These are phyloP conservation scores for Drosophila fuyamai DNA, from an alignment of 1,140 invertebrate species.

Conservation along the genomic window DNA sequence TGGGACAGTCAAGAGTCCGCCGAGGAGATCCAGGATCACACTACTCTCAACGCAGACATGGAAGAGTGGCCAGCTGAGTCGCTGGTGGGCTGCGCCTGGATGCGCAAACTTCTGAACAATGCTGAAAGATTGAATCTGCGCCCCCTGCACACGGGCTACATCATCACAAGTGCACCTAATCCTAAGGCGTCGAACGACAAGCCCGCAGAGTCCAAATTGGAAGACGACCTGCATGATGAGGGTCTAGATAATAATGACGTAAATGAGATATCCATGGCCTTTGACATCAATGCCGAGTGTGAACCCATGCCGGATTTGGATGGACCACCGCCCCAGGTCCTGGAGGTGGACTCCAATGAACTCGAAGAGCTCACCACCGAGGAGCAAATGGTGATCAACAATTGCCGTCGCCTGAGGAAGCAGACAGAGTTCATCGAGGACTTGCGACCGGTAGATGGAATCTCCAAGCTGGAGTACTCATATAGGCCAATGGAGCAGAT, in stretches of 20 bases:
- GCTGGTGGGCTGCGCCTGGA: constrained; percentile 45
- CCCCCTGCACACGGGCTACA: constrained; percentile 72
- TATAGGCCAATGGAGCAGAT: constrained; percentile 83
- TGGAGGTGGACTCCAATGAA: constrained; percentile 68
- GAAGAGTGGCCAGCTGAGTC: constrained; percentile 1
- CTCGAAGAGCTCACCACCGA: constrained; percentile 75
- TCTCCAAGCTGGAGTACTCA: constrained; percentile 78
- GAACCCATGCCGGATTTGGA: constrained; percentile 73
- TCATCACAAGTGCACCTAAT: constrained; percentile 76
- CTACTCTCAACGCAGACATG: constrained; percentile 3
- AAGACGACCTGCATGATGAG: constrained; percentile 27
- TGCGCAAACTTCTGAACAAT: constrained; percentile 44
- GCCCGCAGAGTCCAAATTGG: not conserved
- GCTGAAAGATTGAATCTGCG: constrained; percentile 54
- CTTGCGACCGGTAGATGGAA: constrained; percentile 74
- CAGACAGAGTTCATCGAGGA: constrained; percentile 71
- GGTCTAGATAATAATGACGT: constrained; percentile 36
- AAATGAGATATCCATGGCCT: constrained; percentile 70
- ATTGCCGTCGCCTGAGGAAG: constrained; percentile 73
- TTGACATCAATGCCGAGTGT: constrained; percentile 81
- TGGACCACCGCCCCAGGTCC: constrained; percentile 15
- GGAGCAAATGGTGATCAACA: constrained; percentile 66
- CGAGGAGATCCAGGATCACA: constrained; percentile 45
- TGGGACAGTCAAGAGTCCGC: constrained; percentile 55
- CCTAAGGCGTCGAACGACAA: constrained; percentile 31